Evolutionary conservation across 2,797 vertebrate species (phyloP).

Genomic region (Cyclopterus lumpus): DNA sequence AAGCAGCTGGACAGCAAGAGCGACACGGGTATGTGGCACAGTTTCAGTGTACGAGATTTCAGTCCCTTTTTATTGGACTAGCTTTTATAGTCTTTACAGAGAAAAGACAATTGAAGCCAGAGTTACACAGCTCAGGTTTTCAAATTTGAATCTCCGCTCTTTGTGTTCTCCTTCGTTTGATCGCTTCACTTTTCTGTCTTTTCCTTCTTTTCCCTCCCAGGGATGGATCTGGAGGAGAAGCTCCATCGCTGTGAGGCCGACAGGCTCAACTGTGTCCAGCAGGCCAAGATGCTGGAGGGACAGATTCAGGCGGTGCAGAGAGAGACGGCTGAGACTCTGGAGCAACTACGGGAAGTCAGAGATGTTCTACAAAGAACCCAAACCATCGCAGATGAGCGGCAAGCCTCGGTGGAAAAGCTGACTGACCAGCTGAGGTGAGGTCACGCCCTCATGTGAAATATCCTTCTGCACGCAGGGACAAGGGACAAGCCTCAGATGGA

Average conservation of each 20-base stretch:
- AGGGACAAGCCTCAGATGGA: background rate
- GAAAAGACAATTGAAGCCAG: background rate
- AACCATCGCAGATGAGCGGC: conserved; percentile 85
- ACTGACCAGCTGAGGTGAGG: conserved; percentile 89
- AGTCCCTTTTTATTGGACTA: background rate
- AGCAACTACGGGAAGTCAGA: conserved; percentile 85
- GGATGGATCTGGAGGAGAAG: conserved; percentile 87
- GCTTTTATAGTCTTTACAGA: background rate
- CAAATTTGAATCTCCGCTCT: background rate
- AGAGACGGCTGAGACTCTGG: conserved; percentile 83
- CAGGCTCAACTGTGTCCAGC: conserved; percentile 78
- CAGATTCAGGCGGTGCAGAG: conserved; percentile 82
- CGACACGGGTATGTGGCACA: conserved; percentile 79
- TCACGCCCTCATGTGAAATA: conserved; percentile 25
- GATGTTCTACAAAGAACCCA: conserved; percentile 88
- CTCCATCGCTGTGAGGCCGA: conserved; percentile 85
- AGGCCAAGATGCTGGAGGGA: conserved; percentile 81
- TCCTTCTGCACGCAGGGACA: conserved; percentile 24
- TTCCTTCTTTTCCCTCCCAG: conserved; percentile 65
- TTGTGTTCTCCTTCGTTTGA: background rate
- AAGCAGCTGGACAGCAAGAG: conserved; percentile 85
- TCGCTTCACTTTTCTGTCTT: background rate
- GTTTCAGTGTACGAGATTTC: background rate
- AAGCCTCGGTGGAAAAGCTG: conserved; percentile 83
- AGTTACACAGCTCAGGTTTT: background rate